Base-by-base conservation (phyloP, 2,888 invertebrate species). In the Teleiodes luculella region DNA sequence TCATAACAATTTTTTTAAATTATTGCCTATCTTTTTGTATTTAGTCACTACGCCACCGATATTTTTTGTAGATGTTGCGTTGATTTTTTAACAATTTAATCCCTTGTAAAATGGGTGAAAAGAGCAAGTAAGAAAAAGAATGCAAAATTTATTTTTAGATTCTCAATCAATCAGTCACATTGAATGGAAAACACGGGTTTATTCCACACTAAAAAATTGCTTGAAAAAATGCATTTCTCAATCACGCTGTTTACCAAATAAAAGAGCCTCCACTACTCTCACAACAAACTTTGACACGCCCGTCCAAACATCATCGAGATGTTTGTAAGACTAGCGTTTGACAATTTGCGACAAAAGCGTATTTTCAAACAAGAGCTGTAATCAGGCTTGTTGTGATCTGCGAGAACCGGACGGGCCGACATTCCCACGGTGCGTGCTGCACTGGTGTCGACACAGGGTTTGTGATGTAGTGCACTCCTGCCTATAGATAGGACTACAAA, bases 341-440 rank as follows among this genome's bases (percentile, higher is more conserved):
- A 58, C 59, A 63, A 67, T 74, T 71, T 72, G 71, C 67, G 59
- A 20, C 73, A 72, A 70, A 68, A 67, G 63, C 67, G 68, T 78
- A 80, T 84, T 83, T 78, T 77, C 78, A 83, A 83, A 84, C 78
- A 83, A 69, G 63, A 68, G 59, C 24, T 24, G 62, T 68, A 74
- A 78, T 76, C 73, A 74, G 62, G 68, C 70, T 72, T 67, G 66
- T 68, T 72, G 67, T 61, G 65, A 70, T 74, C 78, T 80, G 83
- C 78, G 86, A 84, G 79, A 77, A 79, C 72, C 66, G 68, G 72
- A 71, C 70, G 57, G 62, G 58, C 53, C 54, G 56, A 63, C 64
- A 73, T 86, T 86, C 86, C 81, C 86, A 86, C 84, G 83, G 41
- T 11, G 4, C 59, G 57, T 69, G 72, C 62, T 70, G 74, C 82